Base-by-base conservation (phyloP, 2,113 vertebrate species). In the Odocoileus hemionus region DNA sequence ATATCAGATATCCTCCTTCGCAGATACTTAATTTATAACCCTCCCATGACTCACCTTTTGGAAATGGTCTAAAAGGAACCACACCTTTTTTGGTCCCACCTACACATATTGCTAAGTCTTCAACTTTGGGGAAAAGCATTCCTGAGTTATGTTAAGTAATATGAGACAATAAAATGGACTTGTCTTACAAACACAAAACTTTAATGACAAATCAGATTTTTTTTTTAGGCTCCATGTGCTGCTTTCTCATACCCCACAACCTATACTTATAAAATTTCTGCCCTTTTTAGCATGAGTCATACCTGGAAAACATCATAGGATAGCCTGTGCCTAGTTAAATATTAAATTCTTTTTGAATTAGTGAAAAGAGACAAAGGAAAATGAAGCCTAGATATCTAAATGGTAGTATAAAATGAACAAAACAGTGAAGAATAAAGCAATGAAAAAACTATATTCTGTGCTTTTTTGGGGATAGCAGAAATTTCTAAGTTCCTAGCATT, bases 341-440 rank as follows among this genome's bases (percentile, higher is more conserved):
- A 89, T n/a, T 33, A 55, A 70, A 90, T 95, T 95, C n/a, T 58
- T 95, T 74, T 70, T 55, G 16, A 95, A 79, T 95, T 47, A 60
- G 50, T 95, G 25, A 92, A 97, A 94, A 61, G 19, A 50, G n/a
- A 80, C 55, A 55, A 89, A 91, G 16, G 47, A 33, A 95, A 86
- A 26, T 30, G 45, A 95, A 43, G 70, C 25, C 87, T 83, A 19
- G 39, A n/a, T 86, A 50, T 19, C 33, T 54, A 84, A 25, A 33
- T 5, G 64, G 16, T 36, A 61, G 1, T 64, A 17, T 33, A 21
- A 57, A 58, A 43, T 60, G 25, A 87, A 58, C 28, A 47, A n/a
- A 70, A 23, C 7, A 36, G 3, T 50, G 19, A 58, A 10, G n/a
- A 30, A 30, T 13, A 19, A 84, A 90, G n/a, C 30, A 70, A 30